These are phyloP conservation scores for Periplaneta americana DNA, from an alignment of 1,140 invertebrate species.

Conservation along the genomic window DNA sequence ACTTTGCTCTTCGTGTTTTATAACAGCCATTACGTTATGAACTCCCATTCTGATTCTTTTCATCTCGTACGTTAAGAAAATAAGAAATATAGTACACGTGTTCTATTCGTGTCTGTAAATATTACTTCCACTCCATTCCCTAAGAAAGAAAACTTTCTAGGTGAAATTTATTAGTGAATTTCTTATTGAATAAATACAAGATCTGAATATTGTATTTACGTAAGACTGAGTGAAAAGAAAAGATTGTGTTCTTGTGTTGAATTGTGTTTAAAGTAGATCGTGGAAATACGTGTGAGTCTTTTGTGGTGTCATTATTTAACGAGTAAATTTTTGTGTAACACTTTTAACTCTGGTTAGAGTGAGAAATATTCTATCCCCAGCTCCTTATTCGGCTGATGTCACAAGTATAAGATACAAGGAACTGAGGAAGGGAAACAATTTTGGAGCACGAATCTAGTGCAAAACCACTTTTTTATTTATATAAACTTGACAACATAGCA, in stretches of 20 bases:
- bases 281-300: not conserved
- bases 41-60: not conserved
- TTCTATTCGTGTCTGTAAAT: not conserved
- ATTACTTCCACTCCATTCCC: too few relatives aligned
- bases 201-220: too few relatives aligned
- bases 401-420: not conserved
- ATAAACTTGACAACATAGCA: not conserved
- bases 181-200: too few relatives aligned
- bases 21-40: not conserved
- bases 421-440: not conserved
- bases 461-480: not conserved
- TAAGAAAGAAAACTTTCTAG: too few relatives aligned
- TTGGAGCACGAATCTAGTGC: not conserved
- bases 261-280: too few relatives aligned
- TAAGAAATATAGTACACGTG: not conserved
- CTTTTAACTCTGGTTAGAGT: too few relatives aligned
- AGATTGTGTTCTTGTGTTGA: too few relatives aligned
- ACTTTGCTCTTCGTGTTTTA: not conserved
- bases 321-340: not conserved
- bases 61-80: not conserved
- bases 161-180: too few relatives aligned
- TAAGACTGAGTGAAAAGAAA: too few relatives aligned
- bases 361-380: too few relatives aligned
- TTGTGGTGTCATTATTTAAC: not conserved
- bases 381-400: too few relatives aligned